phyloP scores from a whole-genome alignment of 2,113 vertebrate species.

The Oreamnos americanus region DNA sequence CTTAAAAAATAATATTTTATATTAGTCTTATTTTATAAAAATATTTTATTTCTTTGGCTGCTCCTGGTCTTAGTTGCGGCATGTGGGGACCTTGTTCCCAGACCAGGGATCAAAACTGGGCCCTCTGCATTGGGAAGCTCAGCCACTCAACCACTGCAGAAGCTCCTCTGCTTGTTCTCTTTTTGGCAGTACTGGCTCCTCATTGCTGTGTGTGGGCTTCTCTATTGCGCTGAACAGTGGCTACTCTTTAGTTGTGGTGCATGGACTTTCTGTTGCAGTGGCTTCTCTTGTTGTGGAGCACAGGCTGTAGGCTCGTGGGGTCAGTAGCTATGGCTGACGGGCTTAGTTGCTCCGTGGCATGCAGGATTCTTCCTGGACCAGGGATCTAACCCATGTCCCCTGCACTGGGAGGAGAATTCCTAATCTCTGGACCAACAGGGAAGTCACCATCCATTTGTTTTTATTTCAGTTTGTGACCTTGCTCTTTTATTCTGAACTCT shows the following conservation, averaged over 20 bases:
- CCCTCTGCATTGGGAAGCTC: background rate
- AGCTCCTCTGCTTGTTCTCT: background rate
- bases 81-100: background rate
- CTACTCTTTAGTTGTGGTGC: background rate
- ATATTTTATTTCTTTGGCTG: background rate
- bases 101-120: background rate
- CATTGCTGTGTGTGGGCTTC: background rate
- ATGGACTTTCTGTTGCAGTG: background rate
- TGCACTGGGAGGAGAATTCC: background rate
- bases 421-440: background rate
- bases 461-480: background rate
- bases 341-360: background rate
- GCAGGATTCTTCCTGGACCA: background rate
- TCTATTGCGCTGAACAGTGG: accelerated
- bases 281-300: background rate
- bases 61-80: accelerated
- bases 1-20: background rate
- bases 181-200: background rate
- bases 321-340: background rate
- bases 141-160: background rate
- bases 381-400: background rate
- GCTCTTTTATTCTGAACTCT: background rate
- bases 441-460: background rate
- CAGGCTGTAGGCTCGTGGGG: background rate
- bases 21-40: background rate